phyloP scores from a whole-genome alignment of 1,140 invertebrate genomes.

The Pseudomyrmex concolor region DNA sequence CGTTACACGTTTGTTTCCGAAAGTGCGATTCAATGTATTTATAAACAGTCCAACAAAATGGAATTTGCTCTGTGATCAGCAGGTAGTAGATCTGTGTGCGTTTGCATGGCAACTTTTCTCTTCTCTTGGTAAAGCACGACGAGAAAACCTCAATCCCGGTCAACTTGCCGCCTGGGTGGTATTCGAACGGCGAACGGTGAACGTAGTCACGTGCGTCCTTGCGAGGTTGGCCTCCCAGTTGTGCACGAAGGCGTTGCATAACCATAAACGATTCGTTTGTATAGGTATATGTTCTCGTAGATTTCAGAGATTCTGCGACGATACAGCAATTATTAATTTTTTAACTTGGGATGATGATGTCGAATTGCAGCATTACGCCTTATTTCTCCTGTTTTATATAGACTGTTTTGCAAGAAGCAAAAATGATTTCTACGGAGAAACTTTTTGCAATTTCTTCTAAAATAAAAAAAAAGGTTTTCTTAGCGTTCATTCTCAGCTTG shows the following conservation, averaged over 20 bases:
- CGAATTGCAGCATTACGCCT: conserved; percentile 4
- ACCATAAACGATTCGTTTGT: conserved; percentile 48
- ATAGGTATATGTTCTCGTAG: conserved; percentile 39
- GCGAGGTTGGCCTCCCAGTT: conserved; percentile 60
- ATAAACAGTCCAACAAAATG: conserved; percentile 10
- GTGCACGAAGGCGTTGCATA: conserved; percentile 58
- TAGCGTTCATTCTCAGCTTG: too few species aligned
- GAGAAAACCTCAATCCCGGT: conserved; percentile 37
- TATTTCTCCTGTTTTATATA: background rate
- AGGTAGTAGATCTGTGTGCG: conserved; percentile 33
- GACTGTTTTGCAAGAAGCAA: background rate
- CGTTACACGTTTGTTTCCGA: too few species aligned
- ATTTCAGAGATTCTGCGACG: conserved; percentile 20
- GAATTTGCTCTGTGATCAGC: conserved; percentile 18
- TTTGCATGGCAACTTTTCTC: conserved; percentile 20
- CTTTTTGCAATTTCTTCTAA: too few species aligned
- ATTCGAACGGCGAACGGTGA: conserved; percentile 62
- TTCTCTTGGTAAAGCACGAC: conserved; percentile 60
- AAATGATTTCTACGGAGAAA: background rate
- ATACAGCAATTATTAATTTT: background rate
- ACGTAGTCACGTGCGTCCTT: conserved; percentile 66
- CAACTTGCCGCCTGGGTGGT: conserved; percentile 44
- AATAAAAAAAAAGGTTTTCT: too few species aligned
- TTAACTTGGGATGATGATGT: background rate
- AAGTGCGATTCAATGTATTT: background rate